phyloP scores from a whole-genome alignment of 2,113 vertebrate species.

The Sinocyclocheilus anshuiensis region DNA sequence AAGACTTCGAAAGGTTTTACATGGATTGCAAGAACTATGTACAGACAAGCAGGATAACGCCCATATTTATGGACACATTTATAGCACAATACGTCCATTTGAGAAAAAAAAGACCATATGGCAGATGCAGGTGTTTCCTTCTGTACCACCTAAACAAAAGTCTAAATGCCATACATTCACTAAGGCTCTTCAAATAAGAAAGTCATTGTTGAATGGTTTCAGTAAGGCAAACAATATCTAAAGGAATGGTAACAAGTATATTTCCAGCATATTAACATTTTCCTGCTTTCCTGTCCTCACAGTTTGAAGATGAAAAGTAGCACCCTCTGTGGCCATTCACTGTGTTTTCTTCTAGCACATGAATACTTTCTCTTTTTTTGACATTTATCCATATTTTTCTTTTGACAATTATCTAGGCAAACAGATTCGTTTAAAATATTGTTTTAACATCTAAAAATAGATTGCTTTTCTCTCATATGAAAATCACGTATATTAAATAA shows the following conservation, averaged over 20 bases:
- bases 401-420: conserved; percentile 44
- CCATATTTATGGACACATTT: conserved; percentile 88
- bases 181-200: conserved; percentile 80
- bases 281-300: conserved; percentile 70
- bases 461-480: conserved; percentile 39
- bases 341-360: not conserved
- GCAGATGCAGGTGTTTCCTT: conserved; percentile 80
- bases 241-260: conserved; percentile 89
- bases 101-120: conserved; percentile 76
- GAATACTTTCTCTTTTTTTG: conserved; percentile 27
- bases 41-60: conserved; percentile 71
- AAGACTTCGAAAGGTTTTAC: conserved; percentile 29
- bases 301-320: conserved; percentile 76
- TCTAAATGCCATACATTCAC: conserved; percentile 89
- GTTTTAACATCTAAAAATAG: conserved; percentile 52
- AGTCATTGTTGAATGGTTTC: conserved; percentile 64
- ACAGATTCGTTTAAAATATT: conserved; percentile 36
- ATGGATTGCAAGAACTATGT: conserved; percentile 47
- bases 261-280: conserved; percentile 83
- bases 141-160: conserved; percentile 81
- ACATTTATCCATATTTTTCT: conserved; percentile 20
- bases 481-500: conserved; percentile 43
- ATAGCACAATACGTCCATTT: conserved; percentile 82
- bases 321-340: conserved; percentile 68
- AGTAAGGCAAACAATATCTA: conserved; percentile 91